Evolutionary conservation across 1,140 invertebrate species (phyloP).

Genomic region (Tetragonula clypearis): DNA sequence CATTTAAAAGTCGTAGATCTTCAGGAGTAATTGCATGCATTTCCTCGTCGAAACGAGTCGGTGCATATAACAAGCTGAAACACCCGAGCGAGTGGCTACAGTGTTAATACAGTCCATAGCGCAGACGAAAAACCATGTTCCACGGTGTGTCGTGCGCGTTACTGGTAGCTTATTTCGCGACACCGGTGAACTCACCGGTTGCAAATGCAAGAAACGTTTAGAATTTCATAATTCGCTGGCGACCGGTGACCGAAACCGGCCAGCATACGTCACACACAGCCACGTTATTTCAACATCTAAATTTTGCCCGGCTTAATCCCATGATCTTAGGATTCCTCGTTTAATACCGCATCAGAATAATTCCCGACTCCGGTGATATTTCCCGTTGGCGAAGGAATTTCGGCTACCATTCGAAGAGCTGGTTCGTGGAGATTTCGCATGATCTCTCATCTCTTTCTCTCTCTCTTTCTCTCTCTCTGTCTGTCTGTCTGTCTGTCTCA

Average conservation of each 20-base stretch:
- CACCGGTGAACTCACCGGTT: neutral
- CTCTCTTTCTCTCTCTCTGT: neutral
- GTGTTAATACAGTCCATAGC: neutral
- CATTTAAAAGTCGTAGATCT: too few relatives aligned
- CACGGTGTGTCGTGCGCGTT: neutral
- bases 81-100: too few relatives aligned
- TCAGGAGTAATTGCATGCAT: too few relatives aligned
- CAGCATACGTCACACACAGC: neutral
- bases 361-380: constrained; percentile 13
- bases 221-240: neutral
- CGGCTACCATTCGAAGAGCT: neutral
- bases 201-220: too few relatives aligned
- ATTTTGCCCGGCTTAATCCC: neutral
- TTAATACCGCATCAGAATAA: constrained; percentile 29
- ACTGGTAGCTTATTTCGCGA: neutral
- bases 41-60: too few relatives aligned
- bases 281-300: neutral
- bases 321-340: constrained; percentile 5
- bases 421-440: neutral
- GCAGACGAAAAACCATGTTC: neutral
- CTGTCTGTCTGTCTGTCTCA: too few relatives aligned
- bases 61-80: too few relatives aligned
- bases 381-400: constrained; percentile 12
- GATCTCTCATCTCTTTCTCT: too few relatives aligned
- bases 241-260: neutral